Evolutionary conservation across 2,113 vertebrate species (phyloP), one percentile per base, ranked within the genome.

Genomic region (Hippocampus abdominalis): DNA sequence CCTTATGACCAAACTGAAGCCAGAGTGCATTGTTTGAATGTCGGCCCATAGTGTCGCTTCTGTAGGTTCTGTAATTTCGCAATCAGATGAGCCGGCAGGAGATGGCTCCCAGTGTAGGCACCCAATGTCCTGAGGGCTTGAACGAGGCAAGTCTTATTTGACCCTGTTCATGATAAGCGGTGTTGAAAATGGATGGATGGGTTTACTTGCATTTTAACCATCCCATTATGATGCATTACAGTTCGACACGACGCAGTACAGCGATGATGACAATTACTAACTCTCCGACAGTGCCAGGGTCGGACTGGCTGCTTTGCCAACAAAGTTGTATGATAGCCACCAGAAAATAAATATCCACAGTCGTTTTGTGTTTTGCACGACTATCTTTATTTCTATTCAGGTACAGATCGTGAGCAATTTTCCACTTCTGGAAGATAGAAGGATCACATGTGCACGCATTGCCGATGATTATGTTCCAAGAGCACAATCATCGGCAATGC

Each of bases 51-150:
- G 49, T 21, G 49, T 21, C 32, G 32, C 32, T 36, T 36, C 32
- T 36, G 32, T 36, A 18, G 20, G 16, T 51, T 40, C 18, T 39
- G 32, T 27, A 40, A 57, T 44, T 59, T 64, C 61, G 4, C 48
- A 4, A 9, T 20, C 54, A 42, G 62, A 29, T 72, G 66, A 29
- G 65, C 32, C 56, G 44, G 23, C 48, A 40, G 65, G 3, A 44
- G 32, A 70, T 23, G 36, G 48, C 36, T 65, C 32, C 40, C 15
- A 2, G 63, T 71, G 60, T 73, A 42, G 69, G 42, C 61, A 48
- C 53, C 36, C 39, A 42, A 56, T 48, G 51, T 68, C 75, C 56
- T 46, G 12, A 39, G 49, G 66, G 64, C 18, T 61, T 59, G 36
- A 42, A 15, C 8, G 18, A 25, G 36, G 4, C 68, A 67, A 66